phyloP scores from a whole-genome alignment of 2,888 invertebrate genomes.

The Drosophila meridiana region DNA sequence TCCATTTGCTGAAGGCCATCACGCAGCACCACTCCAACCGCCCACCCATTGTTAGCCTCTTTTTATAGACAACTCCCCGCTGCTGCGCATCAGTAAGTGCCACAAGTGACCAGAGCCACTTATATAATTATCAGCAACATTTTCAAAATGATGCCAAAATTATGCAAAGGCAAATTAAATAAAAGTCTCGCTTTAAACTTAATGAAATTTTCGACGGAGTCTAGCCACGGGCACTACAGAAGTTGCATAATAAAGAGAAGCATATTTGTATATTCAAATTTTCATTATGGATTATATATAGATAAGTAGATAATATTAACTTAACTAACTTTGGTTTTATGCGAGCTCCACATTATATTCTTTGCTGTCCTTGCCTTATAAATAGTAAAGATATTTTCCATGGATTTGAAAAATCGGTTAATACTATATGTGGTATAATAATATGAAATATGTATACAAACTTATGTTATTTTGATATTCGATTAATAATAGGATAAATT shows the following conservation, averaged over 20 bases:
- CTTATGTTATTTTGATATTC: too few species aligned
- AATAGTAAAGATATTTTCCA: too few species aligned
- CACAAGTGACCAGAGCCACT: slow-evolving; percentile 17
- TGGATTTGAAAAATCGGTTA: too few species aligned
- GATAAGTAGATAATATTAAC: neutral
- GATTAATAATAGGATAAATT: too few species aligned
- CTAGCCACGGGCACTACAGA: too few species aligned
- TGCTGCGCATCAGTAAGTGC: neutral
- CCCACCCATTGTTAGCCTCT: slow-evolving; percentile 1
- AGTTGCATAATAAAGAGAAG: neutral
- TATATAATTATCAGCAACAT: slow-evolving; percentile 41
- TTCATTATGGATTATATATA: neutral
- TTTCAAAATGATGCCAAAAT: slow-evolving; percentile 4
- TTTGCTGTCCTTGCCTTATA: too few species aligned
- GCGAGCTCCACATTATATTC: too few species aligned
- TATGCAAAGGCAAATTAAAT: slow-evolving; percentile 11
- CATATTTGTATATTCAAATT: neutral
- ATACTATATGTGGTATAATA: neutral
- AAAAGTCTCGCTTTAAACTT: slow-evolving; percentile 12
- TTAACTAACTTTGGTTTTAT: too few species aligned
- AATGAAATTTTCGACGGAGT: neutral
- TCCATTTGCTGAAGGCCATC: slow-evolving; percentile 55
- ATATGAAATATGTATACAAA: too few species aligned
- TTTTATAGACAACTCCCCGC: neutral
- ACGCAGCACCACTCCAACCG: neutral